phyloP scores from a whole-genome alignment of 2,888 invertebrate species.

The Oxycera nigricornis region DNA sequence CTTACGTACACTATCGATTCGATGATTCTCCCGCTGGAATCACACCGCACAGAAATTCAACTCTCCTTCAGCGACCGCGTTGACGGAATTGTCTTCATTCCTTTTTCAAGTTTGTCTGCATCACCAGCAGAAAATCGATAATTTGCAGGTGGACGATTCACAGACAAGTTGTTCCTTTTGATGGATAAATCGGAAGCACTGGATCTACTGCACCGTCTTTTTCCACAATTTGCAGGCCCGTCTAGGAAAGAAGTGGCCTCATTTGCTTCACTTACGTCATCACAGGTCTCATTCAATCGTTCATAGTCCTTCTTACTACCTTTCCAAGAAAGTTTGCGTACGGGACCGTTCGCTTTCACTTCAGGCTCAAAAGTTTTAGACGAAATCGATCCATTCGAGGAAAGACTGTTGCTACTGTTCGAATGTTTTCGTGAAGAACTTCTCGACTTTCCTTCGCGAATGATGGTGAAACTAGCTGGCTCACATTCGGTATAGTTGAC shows the following conservation, averaged over 20 bases:
- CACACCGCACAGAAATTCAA: conserved; percentile 52
- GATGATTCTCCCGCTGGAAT: background rate
- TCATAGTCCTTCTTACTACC: conserved; percentile 54
- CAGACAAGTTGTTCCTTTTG: conserved; percentile 43
- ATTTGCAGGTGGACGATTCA: conserved; percentile 57
- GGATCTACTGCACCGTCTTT: conserved; percentile 48
- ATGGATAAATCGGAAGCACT: conserved; percentile 44
- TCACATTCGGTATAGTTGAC: conserved; percentile 6
- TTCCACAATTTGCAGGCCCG: conserved; percentile 32
- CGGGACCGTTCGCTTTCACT: conserved; percentile 47
- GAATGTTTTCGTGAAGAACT: conserved; percentile 50
- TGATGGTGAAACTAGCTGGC: conserved; percentile 40
- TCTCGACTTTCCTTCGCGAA: conserved; percentile 48
- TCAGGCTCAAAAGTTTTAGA: conserved; percentile 33
- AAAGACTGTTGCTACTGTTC: conserved; percentile 48
- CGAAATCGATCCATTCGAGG: conserved; percentile 47
- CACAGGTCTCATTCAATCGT: conserved; percentile 53
- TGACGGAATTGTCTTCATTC: conserved; percentile 67
- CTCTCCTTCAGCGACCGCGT: conserved; percentile 70
- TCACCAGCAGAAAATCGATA: conserved; percentile 76
- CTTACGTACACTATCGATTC: no score
- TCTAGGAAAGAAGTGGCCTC: conserved; percentile 42
- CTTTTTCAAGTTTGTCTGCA: conserved; percentile 68
- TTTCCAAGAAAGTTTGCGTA: conserved; percentile 57
- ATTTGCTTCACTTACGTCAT: conserved; percentile 49